These are phyloP conservation scores for Trachelus tabidus DNA, from an alignment of 2,888 invertebrate species.

Conservation along the genomic window DNA sequence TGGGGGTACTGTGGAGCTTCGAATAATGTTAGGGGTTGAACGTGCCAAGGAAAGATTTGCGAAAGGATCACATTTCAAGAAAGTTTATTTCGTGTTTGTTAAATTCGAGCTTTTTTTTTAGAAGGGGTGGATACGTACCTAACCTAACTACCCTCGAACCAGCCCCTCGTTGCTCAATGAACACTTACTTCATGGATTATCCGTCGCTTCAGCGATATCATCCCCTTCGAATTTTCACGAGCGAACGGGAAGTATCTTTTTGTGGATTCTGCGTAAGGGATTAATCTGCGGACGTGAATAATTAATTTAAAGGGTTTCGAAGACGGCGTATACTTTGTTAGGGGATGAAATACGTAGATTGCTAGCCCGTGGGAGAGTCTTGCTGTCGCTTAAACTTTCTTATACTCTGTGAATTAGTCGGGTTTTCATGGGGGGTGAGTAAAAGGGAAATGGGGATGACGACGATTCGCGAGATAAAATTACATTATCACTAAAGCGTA, in stretches of 20 bases:
- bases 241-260: not conserved
- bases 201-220: not conserved
- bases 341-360: not conserved
- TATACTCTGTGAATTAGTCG: not conserved
- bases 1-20: slow-evolving; percentile 36
- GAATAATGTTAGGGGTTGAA: slow-evolving; percentile 1
- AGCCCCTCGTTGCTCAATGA: not conserved
- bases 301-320: not conserved
- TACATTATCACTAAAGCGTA: slow-evolving; percentile 63
- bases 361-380: not conserved
- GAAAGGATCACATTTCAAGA: not conserved
- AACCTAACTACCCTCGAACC: not conserved
- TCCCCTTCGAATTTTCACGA: not conserved
- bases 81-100: not conserved
- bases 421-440: not conserved
- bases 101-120: not conserved
- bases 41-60: slow-evolving; percentile 2
- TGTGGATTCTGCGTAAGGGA: not conserved
- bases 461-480: slow-evolving; percentile 50
- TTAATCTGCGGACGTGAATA: not conserved
- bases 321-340: not conserved
- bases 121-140: not conserved
- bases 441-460: slow-evolving; percentile 14
- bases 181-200: not conserved
- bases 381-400: not conserved